Evolutionary conservation across 2,797 vertebrate species (phyloP).

Genomic region (Leptodactylus fallax): DNA sequence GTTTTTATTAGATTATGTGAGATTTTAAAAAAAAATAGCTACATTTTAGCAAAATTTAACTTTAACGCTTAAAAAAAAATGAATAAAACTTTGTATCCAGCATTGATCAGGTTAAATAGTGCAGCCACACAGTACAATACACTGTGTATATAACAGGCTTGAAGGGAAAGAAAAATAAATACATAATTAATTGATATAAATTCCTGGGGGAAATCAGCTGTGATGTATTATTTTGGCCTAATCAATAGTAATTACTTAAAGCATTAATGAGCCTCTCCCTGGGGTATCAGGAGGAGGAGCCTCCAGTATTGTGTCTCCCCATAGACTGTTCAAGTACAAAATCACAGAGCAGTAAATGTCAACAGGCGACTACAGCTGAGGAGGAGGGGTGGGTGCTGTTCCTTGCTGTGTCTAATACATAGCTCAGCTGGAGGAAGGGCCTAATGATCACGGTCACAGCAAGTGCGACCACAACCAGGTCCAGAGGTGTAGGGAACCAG

Average conservation of each 20-base stretch:
- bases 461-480: too few species aligned
- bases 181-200: constrained; percentile 34
- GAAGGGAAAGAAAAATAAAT: not conserved
- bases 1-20: too few species aligned
- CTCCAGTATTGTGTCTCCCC: not conserved
- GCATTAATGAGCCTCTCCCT: constrained; percentile 5
- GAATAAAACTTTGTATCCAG: not conserved
- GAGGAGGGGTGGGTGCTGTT: too few species aligned
- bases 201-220: constrained; percentile 46
- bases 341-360: not conserved
- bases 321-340: not conserved
- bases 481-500: too few species aligned
- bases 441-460: too few species aligned
- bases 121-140: not conserved
- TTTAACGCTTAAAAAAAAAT: too few species aligned
- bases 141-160: not conserved
- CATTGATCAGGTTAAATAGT: not conserved
- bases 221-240: constrained; percentile 15
- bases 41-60: too few species aligned
- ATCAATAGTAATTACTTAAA: constrained; percentile 47
- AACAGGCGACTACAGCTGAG: too few species aligned
- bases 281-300: not conserved
- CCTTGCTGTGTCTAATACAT: too few species aligned
- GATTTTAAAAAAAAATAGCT: too few species aligned
- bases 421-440: too few species aligned